Conservation (phyloP, 2,113 vertebrate genomes). For the Actinemys pallida region DNA sequence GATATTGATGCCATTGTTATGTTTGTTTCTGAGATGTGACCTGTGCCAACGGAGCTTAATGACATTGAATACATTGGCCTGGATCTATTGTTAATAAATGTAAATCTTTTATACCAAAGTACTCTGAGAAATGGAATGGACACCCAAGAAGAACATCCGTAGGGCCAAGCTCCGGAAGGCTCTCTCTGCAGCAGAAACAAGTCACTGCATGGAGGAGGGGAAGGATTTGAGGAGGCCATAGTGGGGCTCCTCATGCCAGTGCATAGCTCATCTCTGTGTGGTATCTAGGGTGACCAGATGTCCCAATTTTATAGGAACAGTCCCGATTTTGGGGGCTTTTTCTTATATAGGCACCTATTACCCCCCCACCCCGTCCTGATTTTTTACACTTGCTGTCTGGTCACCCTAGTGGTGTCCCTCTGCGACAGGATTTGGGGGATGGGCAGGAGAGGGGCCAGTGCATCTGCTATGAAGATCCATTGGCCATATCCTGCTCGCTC, state of each 20-base stretch:
- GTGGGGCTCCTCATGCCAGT: neutral
- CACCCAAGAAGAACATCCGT: neutral
- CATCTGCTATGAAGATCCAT: neutral
- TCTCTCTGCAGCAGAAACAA: neutral
- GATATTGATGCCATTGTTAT: neutral
- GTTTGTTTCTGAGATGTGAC: neutral
- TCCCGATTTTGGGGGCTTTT: too few relatives aligned
- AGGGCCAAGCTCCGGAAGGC: neutral
- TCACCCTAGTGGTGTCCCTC: neutral
- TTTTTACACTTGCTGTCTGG: too few relatives aligned
- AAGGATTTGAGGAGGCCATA: neutral
- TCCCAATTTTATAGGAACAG: too few relatives aligned
- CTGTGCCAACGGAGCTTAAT: neutral
- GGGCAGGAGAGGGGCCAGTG: neutral
- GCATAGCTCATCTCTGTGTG: neutral
- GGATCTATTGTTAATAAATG: neutral
- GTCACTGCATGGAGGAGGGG: neutral
- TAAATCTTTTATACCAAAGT: neutral
- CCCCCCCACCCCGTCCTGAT: too few relatives aligned
- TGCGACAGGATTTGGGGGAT: neutral
- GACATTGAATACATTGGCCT: neutral
- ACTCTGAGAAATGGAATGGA: neutral
- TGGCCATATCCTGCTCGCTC: neutral
- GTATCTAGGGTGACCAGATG: neutral
- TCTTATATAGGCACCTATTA: too few relatives aligned